Evolutionary conservation across 64 coral and sea anemone species (phyloP).

Genomic region (Trachythela sp.): DNA sequence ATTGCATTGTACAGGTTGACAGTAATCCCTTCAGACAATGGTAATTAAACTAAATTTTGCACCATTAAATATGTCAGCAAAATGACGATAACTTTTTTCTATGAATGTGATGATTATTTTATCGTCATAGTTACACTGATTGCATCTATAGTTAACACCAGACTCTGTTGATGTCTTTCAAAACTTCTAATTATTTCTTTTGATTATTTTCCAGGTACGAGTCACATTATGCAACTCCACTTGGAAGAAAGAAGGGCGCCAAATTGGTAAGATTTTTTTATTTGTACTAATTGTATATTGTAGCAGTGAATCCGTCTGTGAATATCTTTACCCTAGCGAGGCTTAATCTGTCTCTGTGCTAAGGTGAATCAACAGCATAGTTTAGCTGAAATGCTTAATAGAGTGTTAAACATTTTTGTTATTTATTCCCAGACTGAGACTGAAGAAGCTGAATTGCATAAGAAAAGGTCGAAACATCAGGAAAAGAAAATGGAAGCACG

Average conservation of each 20-base stretch:
- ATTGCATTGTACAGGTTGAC: constrained; percentile 91
- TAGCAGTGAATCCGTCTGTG: neutral
- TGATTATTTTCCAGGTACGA: constrained; percentile 55
- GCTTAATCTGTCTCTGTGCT: too few species aligned
- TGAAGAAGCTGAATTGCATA: constrained; percentile 59
- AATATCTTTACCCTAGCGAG: neutral
- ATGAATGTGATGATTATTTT: neutral
- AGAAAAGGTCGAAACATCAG: constrained; percentile 65
- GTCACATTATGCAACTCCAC: constrained; percentile 73
- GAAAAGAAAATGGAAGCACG: neutral
- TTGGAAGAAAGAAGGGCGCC: constrained; percentile 81
- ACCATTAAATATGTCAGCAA: too few species aligned
- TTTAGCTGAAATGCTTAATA: neutral
- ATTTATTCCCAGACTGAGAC: constrained; percentile 47
- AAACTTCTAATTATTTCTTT: neutral
- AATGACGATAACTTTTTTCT: neutral
- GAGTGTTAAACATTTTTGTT: neutral
- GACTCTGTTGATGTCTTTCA: neutral
- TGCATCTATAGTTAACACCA: constrained; percentile 34
- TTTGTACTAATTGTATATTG: neutral
- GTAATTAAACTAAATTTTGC: constrained; percentile 20
- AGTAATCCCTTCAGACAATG: constrained; percentile 93
- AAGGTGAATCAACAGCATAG: too few species aligned
- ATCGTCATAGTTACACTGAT: constrained; percentile 99
- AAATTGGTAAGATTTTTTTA: constrained; percentile 56